phyloP scores from a whole-genome alignment of 2,888 invertebrate species.

The Polydesmus complanatus region DNA sequence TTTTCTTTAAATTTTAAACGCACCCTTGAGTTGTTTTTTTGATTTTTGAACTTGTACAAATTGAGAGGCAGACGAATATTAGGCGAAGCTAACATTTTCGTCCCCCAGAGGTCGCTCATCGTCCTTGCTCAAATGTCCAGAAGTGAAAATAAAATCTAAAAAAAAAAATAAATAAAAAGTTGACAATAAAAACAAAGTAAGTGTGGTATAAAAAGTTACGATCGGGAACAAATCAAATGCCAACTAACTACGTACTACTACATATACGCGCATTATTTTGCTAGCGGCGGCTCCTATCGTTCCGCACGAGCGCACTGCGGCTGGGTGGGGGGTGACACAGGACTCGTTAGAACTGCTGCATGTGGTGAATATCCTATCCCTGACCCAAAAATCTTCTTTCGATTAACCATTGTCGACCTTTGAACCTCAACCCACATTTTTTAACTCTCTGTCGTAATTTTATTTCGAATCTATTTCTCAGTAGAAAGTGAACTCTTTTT shows the following conservation, averaged over 20 bases:
- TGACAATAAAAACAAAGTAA: too few species aligned
- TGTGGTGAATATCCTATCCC: not conserved
- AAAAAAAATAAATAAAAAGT: too few species aligned
- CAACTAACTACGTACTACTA: too few species aligned
- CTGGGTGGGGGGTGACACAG: not conserved
- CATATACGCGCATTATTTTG: too few species aligned
- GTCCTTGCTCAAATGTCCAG: too few species aligned
- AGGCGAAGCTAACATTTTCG: too few species aligned
- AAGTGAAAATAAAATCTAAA: too few species aligned
- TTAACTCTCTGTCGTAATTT: not conserved
- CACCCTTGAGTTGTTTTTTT: not conserved
- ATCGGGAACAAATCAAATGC: too few species aligned
- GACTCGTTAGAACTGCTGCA: not conserved
- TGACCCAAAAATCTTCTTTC: not conserved
- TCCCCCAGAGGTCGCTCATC: not conserved
- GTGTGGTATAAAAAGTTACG: too few species aligned
- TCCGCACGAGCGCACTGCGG: not conserved
- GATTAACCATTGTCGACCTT: not conserved
- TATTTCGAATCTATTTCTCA: not conserved
- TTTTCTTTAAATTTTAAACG: not conserved
- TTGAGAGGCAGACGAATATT: not conserved
- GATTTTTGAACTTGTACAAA: not conserved
- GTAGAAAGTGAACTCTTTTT: not conserved
- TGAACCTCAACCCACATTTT: not conserved
- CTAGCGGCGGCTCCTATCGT: too few species aligned